phyloP scores from a whole-genome alignment of 2,797 vertebrate species.

The Gymnothorax reevesii region DNA sequence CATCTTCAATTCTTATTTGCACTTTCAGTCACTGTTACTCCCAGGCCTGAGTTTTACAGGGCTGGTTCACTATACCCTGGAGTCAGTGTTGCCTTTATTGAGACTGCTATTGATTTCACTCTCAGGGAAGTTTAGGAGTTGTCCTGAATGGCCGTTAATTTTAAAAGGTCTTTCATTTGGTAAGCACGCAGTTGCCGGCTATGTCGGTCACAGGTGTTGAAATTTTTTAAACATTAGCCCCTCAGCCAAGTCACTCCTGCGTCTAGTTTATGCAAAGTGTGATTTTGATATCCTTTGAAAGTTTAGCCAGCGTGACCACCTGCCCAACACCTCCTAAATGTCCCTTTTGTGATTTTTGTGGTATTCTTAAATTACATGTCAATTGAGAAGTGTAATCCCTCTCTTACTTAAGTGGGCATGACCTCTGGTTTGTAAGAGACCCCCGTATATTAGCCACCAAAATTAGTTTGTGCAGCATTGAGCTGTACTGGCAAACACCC shows the following conservation, averaged over 20 bases:
- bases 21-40: not conserved
- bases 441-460: not conserved
- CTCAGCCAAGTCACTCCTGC: not conserved
- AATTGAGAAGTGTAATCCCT: not conserved
- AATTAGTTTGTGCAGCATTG: not conserved
- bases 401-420: not conserved
- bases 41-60: not conserved
- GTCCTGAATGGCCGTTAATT: constrained; percentile 17
- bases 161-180: constrained; percentile 15
- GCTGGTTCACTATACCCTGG: not conserved
- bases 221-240: not conserved
- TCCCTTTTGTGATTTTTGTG: not conserved
- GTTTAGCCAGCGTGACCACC: constrained; percentile 6
- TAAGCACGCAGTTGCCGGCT: constrained; percentile 8
- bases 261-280: not conserved
- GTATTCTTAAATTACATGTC: not conserved
- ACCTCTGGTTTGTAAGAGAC: not conserved
- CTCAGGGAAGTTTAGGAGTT: not conserved
- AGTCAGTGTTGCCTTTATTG: not conserved
- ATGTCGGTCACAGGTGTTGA: constrained; percentile 17
- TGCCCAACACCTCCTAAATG: not conserved
- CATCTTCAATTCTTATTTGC: not conserved
- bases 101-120: not conserved
- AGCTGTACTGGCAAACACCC: not conserved
- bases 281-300: not conserved